Evolutionary conservation across 2,113 vertebrate genomes (phyloP).

Genomic region (Neolamprologus hecqui): DNA sequence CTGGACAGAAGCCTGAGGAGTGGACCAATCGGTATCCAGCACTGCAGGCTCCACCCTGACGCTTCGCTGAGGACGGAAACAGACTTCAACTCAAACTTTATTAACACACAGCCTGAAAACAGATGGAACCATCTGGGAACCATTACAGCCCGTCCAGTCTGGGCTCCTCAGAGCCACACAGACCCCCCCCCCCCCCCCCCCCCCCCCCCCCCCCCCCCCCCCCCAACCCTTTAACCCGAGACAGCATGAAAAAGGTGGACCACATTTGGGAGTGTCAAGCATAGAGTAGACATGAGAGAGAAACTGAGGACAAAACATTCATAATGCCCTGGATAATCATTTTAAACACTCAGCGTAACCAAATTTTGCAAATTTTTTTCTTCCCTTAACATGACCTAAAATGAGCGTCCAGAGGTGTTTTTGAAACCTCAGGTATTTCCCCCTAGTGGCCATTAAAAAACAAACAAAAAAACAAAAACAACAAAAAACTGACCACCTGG

Average conservation of each 20-base stretch:
- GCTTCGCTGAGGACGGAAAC: not conserved
- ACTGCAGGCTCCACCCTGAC: not conserved
- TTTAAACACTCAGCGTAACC: fast-evolving
- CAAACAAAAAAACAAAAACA: not conserved
- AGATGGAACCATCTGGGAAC: not conserved
- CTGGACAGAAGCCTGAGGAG: not conserved
- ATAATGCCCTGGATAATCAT: not conserved
- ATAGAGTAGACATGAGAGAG: fast-evolving
- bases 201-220: not conserved
- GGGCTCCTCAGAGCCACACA: not conserved
- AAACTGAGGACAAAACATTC: not conserved
- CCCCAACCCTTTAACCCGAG: not conserved
- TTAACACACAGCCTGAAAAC: not conserved
- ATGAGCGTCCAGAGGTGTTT: not conserved
- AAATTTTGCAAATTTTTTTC: not conserved
- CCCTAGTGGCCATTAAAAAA: not conserved
- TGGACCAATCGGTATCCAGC: not conserved
- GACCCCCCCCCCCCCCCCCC: fast-evolving
- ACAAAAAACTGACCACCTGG: not conserved
- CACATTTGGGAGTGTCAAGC: not conserved
- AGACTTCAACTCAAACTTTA: not conserved
- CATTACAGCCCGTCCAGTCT: not conserved
- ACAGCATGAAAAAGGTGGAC: not conserved
- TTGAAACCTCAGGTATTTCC: not conserved
- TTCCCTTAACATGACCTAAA: not conserved